These are phyloP conservation scores for Gadus macrocephalus DNA, from an alignment of 2,113 vertebrate genomes.

Conservation along the genomic window DNA sequence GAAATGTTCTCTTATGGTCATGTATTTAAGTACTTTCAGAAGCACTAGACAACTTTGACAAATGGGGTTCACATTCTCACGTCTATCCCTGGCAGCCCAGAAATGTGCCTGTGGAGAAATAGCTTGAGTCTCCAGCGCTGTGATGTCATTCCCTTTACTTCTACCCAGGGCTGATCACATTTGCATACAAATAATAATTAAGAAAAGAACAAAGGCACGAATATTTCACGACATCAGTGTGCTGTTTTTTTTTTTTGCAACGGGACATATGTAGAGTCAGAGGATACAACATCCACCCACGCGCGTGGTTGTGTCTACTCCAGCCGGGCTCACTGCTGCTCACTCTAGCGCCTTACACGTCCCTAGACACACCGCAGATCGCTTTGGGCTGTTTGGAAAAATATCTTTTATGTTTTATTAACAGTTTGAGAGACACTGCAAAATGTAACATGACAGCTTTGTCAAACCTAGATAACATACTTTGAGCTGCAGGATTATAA, in stretches of 20 bases:
- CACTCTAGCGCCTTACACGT: conserved; percentile 13
- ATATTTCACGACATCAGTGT: conserved; percentile 28
- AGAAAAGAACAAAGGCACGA: conserved; percentile 59
- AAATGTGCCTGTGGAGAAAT: conserved; percentile 40
- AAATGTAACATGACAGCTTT: conserved; percentile 48
- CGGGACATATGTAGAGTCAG: conserved; percentile 31
- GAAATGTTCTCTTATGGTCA: conserved; percentile 54
- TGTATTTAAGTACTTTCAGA: conserved; percentile 50
- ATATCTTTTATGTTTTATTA: conserved; percentile 38
- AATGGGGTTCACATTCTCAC: conserved; percentile 49
- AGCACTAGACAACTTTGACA: conserved; percentile 45
- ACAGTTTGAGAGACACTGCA: conserved; percentile 43
- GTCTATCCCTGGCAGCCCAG: conserved; percentile 38
- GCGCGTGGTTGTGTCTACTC: neutral
- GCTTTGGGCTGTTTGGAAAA: conserved; percentile 49
- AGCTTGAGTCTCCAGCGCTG: conserved; percentile 28
- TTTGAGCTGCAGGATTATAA: conserved; percentile 43
- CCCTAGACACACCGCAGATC: conserved; percentile 19
- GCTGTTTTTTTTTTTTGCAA: conserved; percentile 20
- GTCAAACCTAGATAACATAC: conserved; percentile 43
- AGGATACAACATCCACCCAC: conserved; percentile 14
- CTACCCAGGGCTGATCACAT: conserved; percentile 1
- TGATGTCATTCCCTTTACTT: neutral
- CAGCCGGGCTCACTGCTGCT: conserved; percentile 23
- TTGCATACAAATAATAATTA: conserved; percentile 37